Percentiles rank a stretch among this genome's conserved stretches.
Conservation (phyloP, 2,797 vertebrate genomes). For the Coluber constrictor region DNA sequence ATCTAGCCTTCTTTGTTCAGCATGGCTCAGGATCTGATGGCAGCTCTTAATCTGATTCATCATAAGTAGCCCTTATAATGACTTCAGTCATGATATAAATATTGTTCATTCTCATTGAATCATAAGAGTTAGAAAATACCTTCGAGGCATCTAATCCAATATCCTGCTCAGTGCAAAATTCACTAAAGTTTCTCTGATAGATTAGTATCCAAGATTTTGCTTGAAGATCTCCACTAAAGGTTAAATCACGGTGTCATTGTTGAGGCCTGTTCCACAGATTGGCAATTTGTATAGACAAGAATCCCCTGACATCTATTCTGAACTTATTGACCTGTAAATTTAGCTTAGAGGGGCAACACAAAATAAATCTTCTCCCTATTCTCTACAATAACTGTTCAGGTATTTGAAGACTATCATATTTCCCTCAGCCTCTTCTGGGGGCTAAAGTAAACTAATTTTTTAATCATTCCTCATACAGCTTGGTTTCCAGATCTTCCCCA, state of each 20-base stretch:
- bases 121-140: background rate
- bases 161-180: background rate
- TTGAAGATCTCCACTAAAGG: background rate
- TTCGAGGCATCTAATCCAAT: background rate
- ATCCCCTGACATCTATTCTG: background rate
- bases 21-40: background rate
- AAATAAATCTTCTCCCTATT: background rate
- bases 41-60: background rate
- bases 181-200: background rate
- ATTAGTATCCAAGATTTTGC: background rate
- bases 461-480: background rate
- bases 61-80: background rate
- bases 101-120: background rate
- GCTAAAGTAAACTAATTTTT: background rate
- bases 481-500: background rate
- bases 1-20: background rate
- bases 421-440: background rate
- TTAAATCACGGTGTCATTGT: background rate
- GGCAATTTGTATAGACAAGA: background rate
- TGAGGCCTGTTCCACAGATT: background rate
- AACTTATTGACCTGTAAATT: background rate
- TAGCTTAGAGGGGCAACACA: background rate
- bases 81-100: background rate
- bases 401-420: background rate
- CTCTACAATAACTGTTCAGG: background rate